phyloP scores from a whole-genome alignment of 2,888 invertebrate genomes.

The Macropis europaea region DNA sequence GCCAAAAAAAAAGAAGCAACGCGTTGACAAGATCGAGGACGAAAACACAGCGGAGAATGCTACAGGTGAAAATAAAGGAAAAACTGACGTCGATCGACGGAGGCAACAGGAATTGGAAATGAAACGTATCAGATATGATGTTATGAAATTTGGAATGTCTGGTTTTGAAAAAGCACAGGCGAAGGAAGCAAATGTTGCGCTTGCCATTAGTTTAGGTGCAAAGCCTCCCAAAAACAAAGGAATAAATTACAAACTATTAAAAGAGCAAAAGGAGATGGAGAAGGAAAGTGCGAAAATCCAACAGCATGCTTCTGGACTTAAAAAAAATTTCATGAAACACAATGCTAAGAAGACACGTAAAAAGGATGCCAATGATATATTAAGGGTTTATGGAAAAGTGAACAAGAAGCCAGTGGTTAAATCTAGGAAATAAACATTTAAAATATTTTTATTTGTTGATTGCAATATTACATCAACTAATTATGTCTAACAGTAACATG shows the following conservation, averaged over 20 bases:
- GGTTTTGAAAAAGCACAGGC: slow-evolving; percentile 87
- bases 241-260: slow-evolving; percentile 88
- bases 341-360: slow-evolving; percentile 39
- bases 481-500: slow-evolving; percentile 66
- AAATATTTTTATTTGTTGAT: slow-evolving; percentile 63
- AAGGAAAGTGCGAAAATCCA: slow-evolving; percentile 76
- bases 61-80: background rate
- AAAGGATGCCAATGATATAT: slow-evolving; percentile 57
- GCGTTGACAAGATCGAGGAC: background rate
- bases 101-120: slow-evolving; percentile 84
- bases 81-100: slow-evolving; percentile 60
- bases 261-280: slow-evolving; percentile 81
- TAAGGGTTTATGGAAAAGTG: slow-evolving; percentile 74
- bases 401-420: slow-evolving; percentile 40
- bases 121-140: slow-evolving; percentile 89
- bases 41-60: background rate
- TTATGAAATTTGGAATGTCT: slow-evolving; percentile 91
- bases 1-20: slow-evolving; percentile 55
- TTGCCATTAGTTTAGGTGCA: slow-evolving; percentile 91
- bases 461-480: slow-evolving; percentile 64
- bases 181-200: slow-evolving; percentile 88
- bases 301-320: slow-evolving; percentile 64
- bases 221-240: slow-evolving; percentile 86
- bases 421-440: slow-evolving; percentile 53
- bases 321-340: slow-evolving; percentile 60